These are phyloP conservation scores for Phortica magna DNA, from an alignment of 2,888 invertebrate species.

Conservation along the genomic window DNA sequence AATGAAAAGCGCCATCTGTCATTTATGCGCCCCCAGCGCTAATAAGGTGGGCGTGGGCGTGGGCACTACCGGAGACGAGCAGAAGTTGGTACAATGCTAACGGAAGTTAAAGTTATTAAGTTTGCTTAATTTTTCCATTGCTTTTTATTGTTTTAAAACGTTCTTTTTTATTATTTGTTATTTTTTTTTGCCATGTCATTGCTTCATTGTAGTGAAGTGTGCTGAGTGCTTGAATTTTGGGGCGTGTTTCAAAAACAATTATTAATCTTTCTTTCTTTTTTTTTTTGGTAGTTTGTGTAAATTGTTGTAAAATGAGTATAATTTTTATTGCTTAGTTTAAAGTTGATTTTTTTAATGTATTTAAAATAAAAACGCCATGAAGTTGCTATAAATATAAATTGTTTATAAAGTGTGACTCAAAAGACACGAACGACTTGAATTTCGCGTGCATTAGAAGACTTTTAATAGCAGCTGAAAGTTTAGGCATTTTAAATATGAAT, in stretches of 20 bases:
- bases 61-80: background rate
- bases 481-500: too few species aligned
- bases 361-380: too few species aligned
- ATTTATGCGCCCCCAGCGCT: constrained; percentile 8
- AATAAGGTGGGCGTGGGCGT: constrained; percentile 18
- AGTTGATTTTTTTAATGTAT: too few species aligned
- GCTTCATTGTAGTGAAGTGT: constrained; percentile 1
- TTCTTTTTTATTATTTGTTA: background rate
- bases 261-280: background rate
- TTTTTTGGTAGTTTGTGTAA: too few species aligned
- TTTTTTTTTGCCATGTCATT: constrained; percentile 19
- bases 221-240: background rate
- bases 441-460: too few species aligned
- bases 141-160: too few species aligned
- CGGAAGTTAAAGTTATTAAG: constrained; percentile 7
- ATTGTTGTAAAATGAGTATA: too few species aligned
- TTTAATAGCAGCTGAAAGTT: too few species aligned
- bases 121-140: background rate
- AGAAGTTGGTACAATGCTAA: background rate
- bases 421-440: too few species aligned
- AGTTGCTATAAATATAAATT: too few species aligned
- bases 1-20: constrained; percentile 17
- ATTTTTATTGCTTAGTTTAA: too few species aligned
- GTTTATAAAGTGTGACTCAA: too few species aligned
- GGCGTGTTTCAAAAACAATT: background rate